Evolutionary conservation across 2,113 vertebrate genomes (phyloP), one percentile per base, ranked within the genome.

Genomic region (Neogale vison): DNA sequence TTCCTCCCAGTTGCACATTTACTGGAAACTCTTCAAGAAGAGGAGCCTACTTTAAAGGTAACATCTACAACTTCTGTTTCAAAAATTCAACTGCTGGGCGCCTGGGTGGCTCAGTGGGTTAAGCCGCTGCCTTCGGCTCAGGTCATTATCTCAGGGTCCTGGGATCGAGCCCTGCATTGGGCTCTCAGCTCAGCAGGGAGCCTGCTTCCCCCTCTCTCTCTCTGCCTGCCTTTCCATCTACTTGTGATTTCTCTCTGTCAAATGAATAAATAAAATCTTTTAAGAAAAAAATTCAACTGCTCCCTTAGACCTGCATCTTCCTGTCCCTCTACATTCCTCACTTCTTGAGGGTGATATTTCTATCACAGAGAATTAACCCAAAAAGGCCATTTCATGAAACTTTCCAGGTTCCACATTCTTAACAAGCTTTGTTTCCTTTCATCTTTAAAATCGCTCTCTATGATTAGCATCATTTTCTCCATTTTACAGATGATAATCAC

Each of bases 21-120:
- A 57, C 65, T 85, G 10, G 84, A 82, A 47, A 77, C 7, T 24
- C 59, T 76, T 83, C 12, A 77, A 86, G 55, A 88, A 90, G 45
- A 71, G 12, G 24, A 94, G 3, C 7, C 52, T 90, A 17, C 36
- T 97, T 93, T 84, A 92, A 45, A 93, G 72, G 24, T 59, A 89
- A 97, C 89, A 92, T 10, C 23, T 93, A 39, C 17, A 69, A 31
- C 18, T 26, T 88, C 18, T n/a, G n/a, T 96, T 88, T 93, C 67
- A 88, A 93, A 88, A 93, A 39, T 84, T 81, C 61, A 83, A n/a
- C 21, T 42, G 34, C n/a, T 76, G n/a, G n/a, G n/a, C n/a, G n/a
- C n/a, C n/a, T n/a, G n/a, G n/a, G n/a, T n/a, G n/a, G n/a, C n/a
- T n/a, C n/a, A n/a, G n/a, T n/a, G n/a, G n/a, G n/a, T n/a, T n/a